Conservation (phyloP, 1,140 invertebrate species). For the Ylistrum balloti region DNA sequence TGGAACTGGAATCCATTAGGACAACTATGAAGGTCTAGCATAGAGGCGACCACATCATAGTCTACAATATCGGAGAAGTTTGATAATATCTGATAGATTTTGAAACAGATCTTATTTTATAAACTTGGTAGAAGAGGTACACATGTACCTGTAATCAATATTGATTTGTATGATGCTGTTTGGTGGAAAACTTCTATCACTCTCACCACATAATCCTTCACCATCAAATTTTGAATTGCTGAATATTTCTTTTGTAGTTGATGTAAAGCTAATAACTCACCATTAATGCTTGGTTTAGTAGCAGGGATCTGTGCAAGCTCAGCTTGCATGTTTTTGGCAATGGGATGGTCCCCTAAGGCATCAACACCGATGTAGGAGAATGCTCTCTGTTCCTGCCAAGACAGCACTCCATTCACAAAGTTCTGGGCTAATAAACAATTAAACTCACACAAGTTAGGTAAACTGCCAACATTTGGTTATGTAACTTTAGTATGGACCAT, state of each 20-base stretch:
- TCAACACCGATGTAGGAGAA: constrained; percentile 68
- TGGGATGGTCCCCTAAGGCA: constrained; percentile 66
- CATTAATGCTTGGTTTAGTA: constrained; percentile 55
- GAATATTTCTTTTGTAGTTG: no score
- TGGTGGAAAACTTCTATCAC: no score
- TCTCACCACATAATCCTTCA: no score
- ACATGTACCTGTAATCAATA: no score
- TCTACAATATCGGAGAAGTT: constrained; percentile 44
- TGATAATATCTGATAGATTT: no score
- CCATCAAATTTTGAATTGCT: no score
- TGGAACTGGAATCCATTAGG: constrained; percentile 58
- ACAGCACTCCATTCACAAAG: constrained; percentile 64
- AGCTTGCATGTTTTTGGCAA: constrained; percentile 57
- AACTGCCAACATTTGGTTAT: no score
- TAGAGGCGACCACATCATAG: constrained; percentile 38
- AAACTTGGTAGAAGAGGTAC: no score
- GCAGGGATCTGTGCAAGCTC: constrained; percentile 57
- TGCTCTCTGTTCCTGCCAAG: constrained; percentile 72
- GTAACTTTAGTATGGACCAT: no score
- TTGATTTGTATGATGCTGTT: no score
- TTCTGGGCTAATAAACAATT: constrained; percentile 56
- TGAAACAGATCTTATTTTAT: no score
- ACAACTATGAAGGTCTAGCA: constrained; percentile 49
- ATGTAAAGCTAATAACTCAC: constrained; percentile 47
- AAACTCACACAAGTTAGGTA: no score